Base-by-base conservation (phyloP, 1,140 invertebrate species). In the Calycopis cecrops region DNA sequence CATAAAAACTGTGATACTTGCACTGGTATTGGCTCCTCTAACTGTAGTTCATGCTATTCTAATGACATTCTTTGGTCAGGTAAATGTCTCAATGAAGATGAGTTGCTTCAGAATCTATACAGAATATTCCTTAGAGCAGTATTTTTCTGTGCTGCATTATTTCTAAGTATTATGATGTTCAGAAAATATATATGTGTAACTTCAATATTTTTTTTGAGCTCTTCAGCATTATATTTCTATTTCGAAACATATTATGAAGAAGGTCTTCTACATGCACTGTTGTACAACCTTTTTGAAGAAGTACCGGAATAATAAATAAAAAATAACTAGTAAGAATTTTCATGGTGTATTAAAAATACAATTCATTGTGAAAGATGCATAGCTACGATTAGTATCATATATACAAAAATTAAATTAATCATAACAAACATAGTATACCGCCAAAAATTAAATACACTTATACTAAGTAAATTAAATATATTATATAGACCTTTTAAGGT, bases 1-100 rank as follows among this genome's bases (percentile, higher is more conserved):
- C 93, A 96, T 77, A 89, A 88, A 73, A 91, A 95, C 11, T 99
- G 97, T 80, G 85, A 91, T 58, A 92, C 93, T 14, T 99, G 97
- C 79, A 88, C 88, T 18, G 96, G 96, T 18, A 93, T 95, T 89
- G 97, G 97, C 0, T 92, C 94, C n/a, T 55, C 53, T 56, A 77
- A 80, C 42, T 87, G 84, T 62, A 78, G 72, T 53, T 67, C 74
- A 40, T 87, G 84, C 72, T 60, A 65, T 16, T 10, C 59, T 28
- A 52, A 59, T 28, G 33, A 65, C 53, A 48, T 67, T 1, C 60
- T 85, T 28, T 72, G 67, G 68, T 66, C 60, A 64, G 74, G 77
- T 9, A 69, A 65, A 55, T 86, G 83, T 72, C 50, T 85, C 35
- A 64, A 71, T 73, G 37, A 21, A 28, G 44, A 55, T 12, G 14